phyloP scores from a whole-genome alignment of 2,888 invertebrate genomes.

The Zeuzera pyrina region DNA sequence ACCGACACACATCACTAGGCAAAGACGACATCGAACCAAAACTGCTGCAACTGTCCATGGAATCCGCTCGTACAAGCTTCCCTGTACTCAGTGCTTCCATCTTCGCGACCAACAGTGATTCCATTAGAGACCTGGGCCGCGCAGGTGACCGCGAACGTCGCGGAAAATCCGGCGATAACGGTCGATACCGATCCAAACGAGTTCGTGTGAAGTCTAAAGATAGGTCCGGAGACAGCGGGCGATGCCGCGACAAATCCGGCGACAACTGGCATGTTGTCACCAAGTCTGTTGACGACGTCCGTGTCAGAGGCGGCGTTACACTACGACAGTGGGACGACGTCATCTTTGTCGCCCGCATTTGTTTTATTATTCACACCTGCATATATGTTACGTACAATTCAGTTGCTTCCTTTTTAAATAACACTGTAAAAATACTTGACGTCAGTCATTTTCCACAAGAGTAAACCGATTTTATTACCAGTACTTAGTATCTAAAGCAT shows the following conservation, averaged over 20 bases:
- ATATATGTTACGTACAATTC: too few relatives aligned
- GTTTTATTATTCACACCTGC: conserved; percentile 13
- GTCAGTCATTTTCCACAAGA: too few relatives aligned
- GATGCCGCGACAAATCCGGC: conserved; percentile 47
- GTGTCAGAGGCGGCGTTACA: conserved; percentile 64
- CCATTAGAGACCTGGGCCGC: conserved; percentile 86
- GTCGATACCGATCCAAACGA: conserved; percentile 38
- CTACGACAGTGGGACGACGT: conserved; percentile 65
- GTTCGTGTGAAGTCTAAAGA: conserved; percentile 41
- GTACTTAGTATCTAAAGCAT: too few relatives aligned
- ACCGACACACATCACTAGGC: conserved; percentile 83
- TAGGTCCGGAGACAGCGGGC: conserved; percentile 55
- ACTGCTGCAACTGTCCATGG: conserved; percentile 83
- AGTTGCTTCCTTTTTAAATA: too few relatives aligned
- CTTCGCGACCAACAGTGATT: conserved; percentile 84
- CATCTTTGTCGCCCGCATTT: conserved; percentile 67
- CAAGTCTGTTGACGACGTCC: conserved; percentile 58
- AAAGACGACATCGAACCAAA: conserved; percentile 78
- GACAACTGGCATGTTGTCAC: conserved; percentile 33
- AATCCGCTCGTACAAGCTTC: conserved; percentile 80
- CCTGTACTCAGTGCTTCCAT: conserved; percentile 80
- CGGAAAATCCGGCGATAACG: conserved; percentile 60
- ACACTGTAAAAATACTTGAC: too few relatives aligned
- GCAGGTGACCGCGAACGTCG: conserved; percentile 64
- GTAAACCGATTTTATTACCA: too few relatives aligned